Percentiles rank a stretch among this genome's conserved stretches.
Evolutionary conservation across 2,797 vertebrate genomes (phyloP).

Genomic region (Clamator glandarius): DNA sequence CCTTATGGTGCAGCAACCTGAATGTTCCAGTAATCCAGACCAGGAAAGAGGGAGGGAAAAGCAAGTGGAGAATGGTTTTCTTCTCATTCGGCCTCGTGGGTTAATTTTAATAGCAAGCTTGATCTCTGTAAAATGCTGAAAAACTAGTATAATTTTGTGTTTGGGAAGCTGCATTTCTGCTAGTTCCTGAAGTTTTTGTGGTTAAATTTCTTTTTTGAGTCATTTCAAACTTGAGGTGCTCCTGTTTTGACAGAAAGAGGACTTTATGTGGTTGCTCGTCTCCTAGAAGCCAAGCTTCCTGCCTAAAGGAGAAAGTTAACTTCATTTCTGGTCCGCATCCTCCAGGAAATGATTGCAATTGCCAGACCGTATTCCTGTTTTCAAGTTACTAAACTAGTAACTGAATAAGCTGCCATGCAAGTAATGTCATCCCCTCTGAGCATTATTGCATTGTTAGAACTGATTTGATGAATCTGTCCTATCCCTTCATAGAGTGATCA

Average conservation of each 20-base stretch:
- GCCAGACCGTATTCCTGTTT: not conserved
- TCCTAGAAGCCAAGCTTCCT: not conserved
- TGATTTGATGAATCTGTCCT: not conserved
- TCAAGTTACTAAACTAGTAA: not conserved
- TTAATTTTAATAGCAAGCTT: not conserved
- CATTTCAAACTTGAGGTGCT: not conserved
- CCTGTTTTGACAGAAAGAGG: not conserved
- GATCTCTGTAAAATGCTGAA: not conserved
- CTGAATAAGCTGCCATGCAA: not conserved
- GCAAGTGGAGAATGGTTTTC: not conserved
- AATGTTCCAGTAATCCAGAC: not conserved
- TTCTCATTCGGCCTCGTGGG: not conserved
- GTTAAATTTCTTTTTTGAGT: not conserved
- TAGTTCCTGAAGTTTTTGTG: not conserved
- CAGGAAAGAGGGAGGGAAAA: not conserved
- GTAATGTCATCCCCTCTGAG: not conserved
- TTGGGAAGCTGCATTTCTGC: not conserved
- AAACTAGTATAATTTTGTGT: not conserved
- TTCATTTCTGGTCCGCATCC: not conserved
- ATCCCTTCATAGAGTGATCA: accelerated
- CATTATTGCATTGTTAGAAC: not conserved
- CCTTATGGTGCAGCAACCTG: not conserved
- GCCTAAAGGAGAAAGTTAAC: not conserved
- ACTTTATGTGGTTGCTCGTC: not conserved
- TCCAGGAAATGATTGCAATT: not conserved